These are phyloP conservation scores for Palloptera scutellata DNA, from an alignment of 2,888 invertebrate species.

Conservation along the genomic window DNA sequence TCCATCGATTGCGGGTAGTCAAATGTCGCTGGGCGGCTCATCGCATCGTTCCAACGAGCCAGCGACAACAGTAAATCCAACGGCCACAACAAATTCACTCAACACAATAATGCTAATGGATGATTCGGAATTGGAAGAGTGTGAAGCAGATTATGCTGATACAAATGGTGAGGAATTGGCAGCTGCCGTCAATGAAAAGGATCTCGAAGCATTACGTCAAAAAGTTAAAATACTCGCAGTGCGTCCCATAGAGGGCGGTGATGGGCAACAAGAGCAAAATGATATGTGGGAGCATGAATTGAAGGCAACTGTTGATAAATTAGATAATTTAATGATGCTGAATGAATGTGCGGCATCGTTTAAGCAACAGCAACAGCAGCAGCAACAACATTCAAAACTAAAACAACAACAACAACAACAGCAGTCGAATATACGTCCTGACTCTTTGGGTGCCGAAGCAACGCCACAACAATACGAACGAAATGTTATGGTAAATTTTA, in stretches of 20 bases:
- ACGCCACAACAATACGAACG: conserved; percentile 38
- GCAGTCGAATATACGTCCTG: conserved; percentile 45
- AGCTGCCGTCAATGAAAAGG: conserved; percentile 60
- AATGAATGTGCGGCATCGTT: conserved; percentile 65
- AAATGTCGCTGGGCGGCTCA: conserved; percentile 65
- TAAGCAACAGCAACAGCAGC: conserved; percentile 41
- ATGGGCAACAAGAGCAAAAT: conserved; percentile 71
- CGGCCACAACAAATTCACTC: conserved; percentile 31
- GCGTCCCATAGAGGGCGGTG: conserved; percentile 77
- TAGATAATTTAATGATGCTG: conserved; percentile 76
- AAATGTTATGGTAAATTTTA: background rate
- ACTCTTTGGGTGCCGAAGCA: conserved; percentile 56
- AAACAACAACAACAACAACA: conserved; percentile 34
- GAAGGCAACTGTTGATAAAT: conserved; percentile 79
- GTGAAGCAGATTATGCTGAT: conserved; percentile 38
- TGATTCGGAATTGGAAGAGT: conserved; percentile 44
- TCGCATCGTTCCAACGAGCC: conserved; percentile 41
- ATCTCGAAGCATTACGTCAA: conserved; percentile 73
- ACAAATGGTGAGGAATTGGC: conserved; percentile 46
- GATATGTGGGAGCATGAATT: conserved; percentile 78
- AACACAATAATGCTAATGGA: conserved; percentile 38
- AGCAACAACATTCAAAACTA: conserved; percentile 40
- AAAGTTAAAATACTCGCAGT: conserved; percentile 77
- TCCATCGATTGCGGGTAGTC: conserved; percentile 66
- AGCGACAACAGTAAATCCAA: conserved; percentile 48